phyloP scores from a whole-genome alignment of 2,888 invertebrate genomes.

The Mythimna vitellina region DNA sequence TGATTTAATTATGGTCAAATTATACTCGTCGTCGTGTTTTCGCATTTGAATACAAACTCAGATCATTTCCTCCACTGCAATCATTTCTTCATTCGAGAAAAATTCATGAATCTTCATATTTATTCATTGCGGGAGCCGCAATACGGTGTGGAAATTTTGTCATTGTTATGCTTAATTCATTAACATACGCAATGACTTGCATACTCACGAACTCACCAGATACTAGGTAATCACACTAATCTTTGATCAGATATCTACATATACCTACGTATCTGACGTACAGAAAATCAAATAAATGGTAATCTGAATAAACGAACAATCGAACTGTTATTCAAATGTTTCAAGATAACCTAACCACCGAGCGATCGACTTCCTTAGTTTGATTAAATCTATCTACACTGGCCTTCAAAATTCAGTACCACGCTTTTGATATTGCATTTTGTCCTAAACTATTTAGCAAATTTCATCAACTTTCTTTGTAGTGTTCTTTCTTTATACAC shows the following conservation, averaged over 20 bases:
- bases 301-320: constrained; percentile 2
- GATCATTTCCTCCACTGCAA: constrained; percentile 61
- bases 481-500: too few relatives aligned
- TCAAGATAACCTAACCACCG: constrained; percentile 6
- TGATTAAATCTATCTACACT: background rate
- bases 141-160: constrained; percentile 67
- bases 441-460: too few relatives aligned
- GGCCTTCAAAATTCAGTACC: too few relatives aligned
- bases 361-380: background rate
- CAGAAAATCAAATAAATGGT: too few relatives aligned
- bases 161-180: constrained; percentile 66
- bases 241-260: background rate
- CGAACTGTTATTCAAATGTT: constrained; percentile 2
- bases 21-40: constrained; percentile 22
- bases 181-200: constrained; percentile 48
- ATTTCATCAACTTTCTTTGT: too few relatives aligned
- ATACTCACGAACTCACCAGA: constrained; percentile 7
- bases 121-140: constrained; percentile 70
- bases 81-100: constrained; percentile 65
- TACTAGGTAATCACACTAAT: constrained; percentile 13
- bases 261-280: too few relatives aligned
- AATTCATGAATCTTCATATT: constrained; percentile 73
- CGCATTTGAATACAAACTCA: constrained; percentile 50
- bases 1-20: constrained; percentile 44
- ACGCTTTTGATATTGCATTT: too few relatives aligned